Conservation (phyloP, 2,888 invertebrate species). For the Idaea straminata region DNA sequence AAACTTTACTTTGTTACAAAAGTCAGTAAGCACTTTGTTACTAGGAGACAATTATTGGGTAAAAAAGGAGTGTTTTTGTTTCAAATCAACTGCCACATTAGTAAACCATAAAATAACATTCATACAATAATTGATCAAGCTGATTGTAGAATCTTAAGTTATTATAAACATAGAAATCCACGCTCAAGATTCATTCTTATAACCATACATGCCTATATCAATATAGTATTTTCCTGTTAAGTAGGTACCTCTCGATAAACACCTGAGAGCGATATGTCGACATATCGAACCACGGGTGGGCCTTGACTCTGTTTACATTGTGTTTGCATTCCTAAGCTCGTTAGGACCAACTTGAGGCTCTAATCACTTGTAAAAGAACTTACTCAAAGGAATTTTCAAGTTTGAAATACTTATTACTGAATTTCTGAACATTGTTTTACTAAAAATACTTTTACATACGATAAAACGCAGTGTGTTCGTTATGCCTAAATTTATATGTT, state of each 20-base stretch:
- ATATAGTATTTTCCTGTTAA: neutral
- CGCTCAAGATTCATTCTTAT: no score
- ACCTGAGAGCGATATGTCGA: constrained; percentile 12
- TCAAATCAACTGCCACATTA: no score
- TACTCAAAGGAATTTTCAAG: neutral
- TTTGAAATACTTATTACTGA: neutral
- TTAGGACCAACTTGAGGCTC: constrained; percentile 15
- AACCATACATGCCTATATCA: neutral
- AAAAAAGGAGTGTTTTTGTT: neutral
- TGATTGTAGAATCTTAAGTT: no score
- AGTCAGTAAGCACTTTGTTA: neutral
- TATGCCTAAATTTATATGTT: no score
- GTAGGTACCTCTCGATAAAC: neutral
- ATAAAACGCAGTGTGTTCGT: no score
- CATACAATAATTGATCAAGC: no score
- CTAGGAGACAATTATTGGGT: neutral
- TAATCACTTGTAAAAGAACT: neutral
- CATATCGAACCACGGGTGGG: constrained; percentile 8
- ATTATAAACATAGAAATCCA: no score
- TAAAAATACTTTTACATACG: no score
- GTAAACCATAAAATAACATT: no score
- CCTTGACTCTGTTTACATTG: constrained; percentile 25
- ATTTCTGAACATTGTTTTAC: neutral
- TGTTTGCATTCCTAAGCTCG: constrained; percentile 25
- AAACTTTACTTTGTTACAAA: neutral